Conservation (phyloP, 2,888 invertebrate species). For the Leptinotarsa peninsularis region DNA sequence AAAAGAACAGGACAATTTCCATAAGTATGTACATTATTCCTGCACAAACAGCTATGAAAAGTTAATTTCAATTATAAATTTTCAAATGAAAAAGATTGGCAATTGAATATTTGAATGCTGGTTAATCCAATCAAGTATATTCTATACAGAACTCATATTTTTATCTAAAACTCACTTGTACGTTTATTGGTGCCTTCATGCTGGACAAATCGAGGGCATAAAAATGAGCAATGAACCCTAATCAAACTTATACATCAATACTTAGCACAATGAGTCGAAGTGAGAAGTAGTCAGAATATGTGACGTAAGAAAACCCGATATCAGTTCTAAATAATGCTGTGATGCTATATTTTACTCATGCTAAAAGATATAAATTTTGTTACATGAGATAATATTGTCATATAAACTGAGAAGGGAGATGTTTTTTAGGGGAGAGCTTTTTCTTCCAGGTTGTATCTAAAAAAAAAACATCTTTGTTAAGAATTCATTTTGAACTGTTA, state of each 20-base stretch:
- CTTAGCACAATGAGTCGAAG: conserved; percentile 25
- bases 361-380: not conserved
- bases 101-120: not conserved
- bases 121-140: too few relatives aligned
- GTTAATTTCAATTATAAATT: not conserved
- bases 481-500: not conserved
- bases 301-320: too few relatives aligned
- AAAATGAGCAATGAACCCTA: too few relatives aligned
- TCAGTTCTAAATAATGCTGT: too few relatives aligned
- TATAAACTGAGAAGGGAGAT: not conserved
- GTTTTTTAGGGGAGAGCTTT: not conserved
- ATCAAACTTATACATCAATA: not conserved
- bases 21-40: conserved; percentile 57
- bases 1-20: conserved; percentile 88
- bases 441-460: not conserved
- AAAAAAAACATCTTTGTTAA: not conserved
- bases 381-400: not conserved
- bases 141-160: not conserved
- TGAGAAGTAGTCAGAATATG: not conserved
- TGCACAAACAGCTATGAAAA: too few relatives aligned
- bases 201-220: too few relatives aligned
- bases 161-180: not conserved
- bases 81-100: not conserved
- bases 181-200: too few relatives aligned
- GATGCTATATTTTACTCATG: not conserved